phyloP scores from a whole-genome alignment of 1,140 invertebrate species.

The Laupala kohalensis region DNA sequence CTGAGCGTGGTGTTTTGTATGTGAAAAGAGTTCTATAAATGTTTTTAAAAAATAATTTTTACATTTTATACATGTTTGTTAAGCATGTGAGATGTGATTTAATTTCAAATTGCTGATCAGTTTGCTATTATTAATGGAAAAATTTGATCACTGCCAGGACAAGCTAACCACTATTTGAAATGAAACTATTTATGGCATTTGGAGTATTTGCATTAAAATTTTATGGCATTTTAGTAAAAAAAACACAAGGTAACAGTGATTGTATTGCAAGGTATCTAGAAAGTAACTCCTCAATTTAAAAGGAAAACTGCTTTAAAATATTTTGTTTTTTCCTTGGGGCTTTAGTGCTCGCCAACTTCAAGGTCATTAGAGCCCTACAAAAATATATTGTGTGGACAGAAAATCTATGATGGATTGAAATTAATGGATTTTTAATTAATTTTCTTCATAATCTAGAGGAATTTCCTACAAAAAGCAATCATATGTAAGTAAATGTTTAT shows the following conservation, averaged over 20 bases:
- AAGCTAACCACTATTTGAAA: neutral
- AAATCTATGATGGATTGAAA: too few species aligned
- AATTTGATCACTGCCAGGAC: neutral
- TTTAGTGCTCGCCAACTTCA: too few species aligned
- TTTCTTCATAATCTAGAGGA: too few species aligned
- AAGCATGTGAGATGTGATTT: neutral
- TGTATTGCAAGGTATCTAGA: too few species aligned
- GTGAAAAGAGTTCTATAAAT: neutral
- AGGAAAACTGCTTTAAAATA: neutral
- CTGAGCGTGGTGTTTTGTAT: neutral
- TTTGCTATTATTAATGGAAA: neutral
- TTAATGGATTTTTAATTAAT: too few species aligned
- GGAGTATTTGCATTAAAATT: neutral
- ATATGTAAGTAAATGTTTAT: too few species aligned
- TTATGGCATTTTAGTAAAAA: too few species aligned
- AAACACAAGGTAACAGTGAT: too few species aligned
- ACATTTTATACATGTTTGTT: neutral
- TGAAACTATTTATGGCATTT: neutral
- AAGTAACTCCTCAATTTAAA: neutral
- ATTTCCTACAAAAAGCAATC: neutral
- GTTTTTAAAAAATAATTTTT: neutral
- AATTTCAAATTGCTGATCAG: neutral
- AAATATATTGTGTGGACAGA: too few species aligned
- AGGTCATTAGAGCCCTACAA: too few species aligned
- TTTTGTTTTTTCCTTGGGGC: neutral